Percentiles rank a stretch among this genome's conserved stretches.
phyloP scores from a whole-genome alignment of 2,888 invertebrate species.

The Nemotelus nigrinus region DNA sequence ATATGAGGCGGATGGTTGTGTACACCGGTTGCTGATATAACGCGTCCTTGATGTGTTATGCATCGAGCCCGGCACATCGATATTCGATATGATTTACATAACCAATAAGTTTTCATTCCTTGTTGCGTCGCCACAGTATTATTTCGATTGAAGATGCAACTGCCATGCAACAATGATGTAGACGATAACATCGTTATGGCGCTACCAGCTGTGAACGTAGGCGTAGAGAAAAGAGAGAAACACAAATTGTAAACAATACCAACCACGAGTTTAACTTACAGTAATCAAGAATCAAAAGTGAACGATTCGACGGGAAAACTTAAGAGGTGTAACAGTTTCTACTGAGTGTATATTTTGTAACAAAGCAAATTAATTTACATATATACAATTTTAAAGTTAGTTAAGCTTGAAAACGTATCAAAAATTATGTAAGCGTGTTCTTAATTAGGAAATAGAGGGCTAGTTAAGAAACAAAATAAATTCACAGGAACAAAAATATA shows the following conservation, averaged over 20 bases:
- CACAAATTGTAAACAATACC: not conserved
- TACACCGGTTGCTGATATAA: constrained; percentile 65
- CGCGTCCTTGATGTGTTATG: constrained; percentile 64
- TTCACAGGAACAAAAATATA: not conserved
- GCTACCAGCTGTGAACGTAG: constrained; percentile 55
- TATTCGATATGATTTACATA: constrained; percentile 65
- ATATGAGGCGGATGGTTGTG: constrained; percentile 65
- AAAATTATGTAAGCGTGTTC: not conserved
- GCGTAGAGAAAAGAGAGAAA: constrained; percentile 23
- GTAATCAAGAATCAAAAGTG: too few relatives aligned
- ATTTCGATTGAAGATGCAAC: constrained; percentile 65
- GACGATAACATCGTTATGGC: constrained; percentile 65
- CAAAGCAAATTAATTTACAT: too few relatives aligned
- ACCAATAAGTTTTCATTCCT: constrained; percentile 66
- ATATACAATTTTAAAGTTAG: not conserved
- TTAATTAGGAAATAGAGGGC: not conserved
- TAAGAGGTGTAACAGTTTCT: too few relatives aligned
- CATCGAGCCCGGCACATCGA: constrained; percentile 65
- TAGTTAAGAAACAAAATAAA: not conserved
- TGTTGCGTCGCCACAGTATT: constrained; percentile 66
- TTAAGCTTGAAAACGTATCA: not conserved
- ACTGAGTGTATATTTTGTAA: too few relatives aligned
- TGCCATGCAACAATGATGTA: constrained; percentile 64
- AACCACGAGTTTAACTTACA: too few relatives aligned
- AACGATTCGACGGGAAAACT: too few relatives aligned